These are phyloP conservation scores for Cosmia trapezina DNA, from an alignment of 2,888 invertebrate species.

Conservation along the genomic window DNA sequence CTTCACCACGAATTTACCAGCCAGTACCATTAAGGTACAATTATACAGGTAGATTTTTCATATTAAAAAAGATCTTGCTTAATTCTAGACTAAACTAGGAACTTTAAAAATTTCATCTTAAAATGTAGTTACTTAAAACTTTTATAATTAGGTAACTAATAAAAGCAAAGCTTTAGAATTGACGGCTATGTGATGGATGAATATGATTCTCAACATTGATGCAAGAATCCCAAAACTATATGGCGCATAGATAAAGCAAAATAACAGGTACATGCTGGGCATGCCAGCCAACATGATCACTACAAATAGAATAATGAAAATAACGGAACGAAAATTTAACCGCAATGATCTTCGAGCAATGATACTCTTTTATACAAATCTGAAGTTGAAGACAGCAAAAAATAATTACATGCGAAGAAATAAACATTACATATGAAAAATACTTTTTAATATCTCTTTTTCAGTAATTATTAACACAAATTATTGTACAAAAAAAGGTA, in stretches of 20 bases:
- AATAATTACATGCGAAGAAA: constrained; percentile 3
- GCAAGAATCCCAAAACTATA: neutral
- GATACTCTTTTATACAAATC: constrained; percentile 30
- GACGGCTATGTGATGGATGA: neutral
- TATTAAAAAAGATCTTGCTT: neutral
- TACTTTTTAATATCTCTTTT: constrained; percentile 6
- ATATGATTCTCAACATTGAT: neutral
- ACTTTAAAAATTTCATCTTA: neutral
- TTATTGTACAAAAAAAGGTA: constrained; percentile 22
- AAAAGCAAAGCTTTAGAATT: neutral
- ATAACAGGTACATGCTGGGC: constrained; percentile 20
- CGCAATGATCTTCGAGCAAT: constrained; percentile 26
- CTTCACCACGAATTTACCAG: neutral
- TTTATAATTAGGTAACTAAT: neutral
- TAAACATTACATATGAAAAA: neutral
- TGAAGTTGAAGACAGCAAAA: constrained; percentile 4
- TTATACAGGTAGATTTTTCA: neutral
- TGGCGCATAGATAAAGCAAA: constrained; percentile 7
- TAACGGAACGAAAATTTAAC: constrained; percentile 63
- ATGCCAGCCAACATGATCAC: constrained; percentile 38
- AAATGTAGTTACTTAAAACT: neutral
- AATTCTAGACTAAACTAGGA: neutral
- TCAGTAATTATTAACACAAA: constrained; percentile 15
- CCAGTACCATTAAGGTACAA: neutral
- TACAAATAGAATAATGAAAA: constrained; percentile 67